A percentile compares a stretch with the other conserved stretches of the same genome.
Evolutionary conservation across 1,140 invertebrate genomes (phyloP).

Genomic region (Latrodectus geometricus): DNA sequence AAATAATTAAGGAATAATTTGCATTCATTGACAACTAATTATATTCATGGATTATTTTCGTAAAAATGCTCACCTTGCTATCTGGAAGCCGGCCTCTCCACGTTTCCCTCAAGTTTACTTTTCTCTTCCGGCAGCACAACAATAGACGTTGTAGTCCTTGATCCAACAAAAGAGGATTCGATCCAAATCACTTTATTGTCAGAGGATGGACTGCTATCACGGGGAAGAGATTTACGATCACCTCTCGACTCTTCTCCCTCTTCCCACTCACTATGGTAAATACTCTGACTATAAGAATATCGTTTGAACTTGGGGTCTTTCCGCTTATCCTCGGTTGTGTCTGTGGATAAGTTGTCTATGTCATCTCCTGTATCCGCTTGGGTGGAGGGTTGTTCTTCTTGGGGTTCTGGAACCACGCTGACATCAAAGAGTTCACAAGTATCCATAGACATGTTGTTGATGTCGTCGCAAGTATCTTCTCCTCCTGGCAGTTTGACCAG

Average conservation of each 20-base stretch:
- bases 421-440: constrained; percentile 49
- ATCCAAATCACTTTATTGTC: constrained; percentile 58
- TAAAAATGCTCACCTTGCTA: constrained; percentile 48
- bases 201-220: constrained; percentile 6
- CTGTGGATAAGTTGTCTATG: constrained; percentile 44
- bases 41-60: not conserved
- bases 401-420: not conserved
- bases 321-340: constrained; percentile 33
- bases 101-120: not conserved
- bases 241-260: constrained; percentile 42
- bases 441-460: constrained; percentile 55
- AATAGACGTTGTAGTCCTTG: constrained; percentile 57
- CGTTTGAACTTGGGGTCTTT: constrained; percentile 39
- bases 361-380: constrained; percentile 52
- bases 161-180: constrained; percentile 60
- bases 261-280: constrained; percentile 54
- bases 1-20: too few species aligned
- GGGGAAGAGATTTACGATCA: not conserved
- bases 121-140: constrained; percentile 40
- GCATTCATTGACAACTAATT: too few species aligned
- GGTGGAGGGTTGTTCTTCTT: constrained; percentile 12
- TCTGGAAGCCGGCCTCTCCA: constrained; percentile 56
- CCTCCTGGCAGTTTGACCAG: constrained; percentile 20
- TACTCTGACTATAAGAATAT: constrained; percentile 53
- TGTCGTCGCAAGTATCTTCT: constrained; percentile 56